These are phyloP conservation scores for Ennomos quercinarius DNA, from an alignment of 2,888 invertebrate genomes.

Conservation along the genomic window DNA sequence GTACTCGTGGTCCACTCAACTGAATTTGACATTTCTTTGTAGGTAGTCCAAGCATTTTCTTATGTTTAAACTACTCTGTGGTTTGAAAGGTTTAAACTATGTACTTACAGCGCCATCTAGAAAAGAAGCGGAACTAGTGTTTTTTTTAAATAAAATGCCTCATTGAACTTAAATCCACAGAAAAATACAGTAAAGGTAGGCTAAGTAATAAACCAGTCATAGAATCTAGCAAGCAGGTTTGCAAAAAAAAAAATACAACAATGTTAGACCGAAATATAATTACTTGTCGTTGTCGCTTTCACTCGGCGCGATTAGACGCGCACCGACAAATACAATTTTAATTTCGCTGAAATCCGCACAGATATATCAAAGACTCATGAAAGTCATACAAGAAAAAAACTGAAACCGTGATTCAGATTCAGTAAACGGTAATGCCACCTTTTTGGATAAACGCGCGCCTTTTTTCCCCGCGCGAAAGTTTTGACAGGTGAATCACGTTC, in stretches of 20 bases:
- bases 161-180: no score
- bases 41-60: no score
- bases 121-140: no score
- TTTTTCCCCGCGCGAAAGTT: conserved; percentile 69
- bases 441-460: conserved; percentile 41
- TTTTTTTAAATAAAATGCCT: no score
- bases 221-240: conserved; percentile 10
- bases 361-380: conserved; percentile 20
- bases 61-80: no score
- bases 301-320: conserved; percentile 32
- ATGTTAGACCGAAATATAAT: conserved; percentile 25
- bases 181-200: no score
- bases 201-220: conserved; percentile 16
- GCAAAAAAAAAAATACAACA: conserved; percentile 22
- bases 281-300: conserved; percentile 38
- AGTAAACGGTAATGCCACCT: conserved; percentile 22
- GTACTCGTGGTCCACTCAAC: no score
- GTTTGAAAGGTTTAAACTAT: no score
- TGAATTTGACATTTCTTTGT: no score
- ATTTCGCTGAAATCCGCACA: conserved; percentile 25
- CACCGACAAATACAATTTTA: conserved; percentile 27
- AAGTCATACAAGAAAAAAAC: conserved; percentile 17
- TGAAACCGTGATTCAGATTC: conserved; percentile 14
- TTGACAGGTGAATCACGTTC: conserved; percentile 72
- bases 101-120: no score